Evolutionary conservation across 2,888 invertebrate genomes (phyloP).

Genomic region (Drosophila affinis): DNA sequence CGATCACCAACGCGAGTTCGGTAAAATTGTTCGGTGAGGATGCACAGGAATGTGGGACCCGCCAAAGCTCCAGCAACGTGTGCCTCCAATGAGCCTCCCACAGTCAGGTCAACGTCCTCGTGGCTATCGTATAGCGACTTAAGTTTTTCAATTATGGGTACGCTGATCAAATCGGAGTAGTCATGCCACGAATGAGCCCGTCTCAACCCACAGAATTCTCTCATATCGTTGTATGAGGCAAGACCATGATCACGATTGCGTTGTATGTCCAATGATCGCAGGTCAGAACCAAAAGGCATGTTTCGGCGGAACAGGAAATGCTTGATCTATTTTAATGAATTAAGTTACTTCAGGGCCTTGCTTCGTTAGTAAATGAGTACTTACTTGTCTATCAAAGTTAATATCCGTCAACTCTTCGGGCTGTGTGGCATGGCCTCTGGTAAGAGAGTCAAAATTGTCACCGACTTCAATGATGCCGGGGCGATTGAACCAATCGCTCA

Average conservation of each 20-base stretch:
- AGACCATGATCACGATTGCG: conserved; percentile 94
- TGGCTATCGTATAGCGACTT: conserved; percentile 88
- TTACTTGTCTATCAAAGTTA: conserved; percentile 86
- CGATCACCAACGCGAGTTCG: conserved; percentile 93
- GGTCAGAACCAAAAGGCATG: conserved; percentile 90
- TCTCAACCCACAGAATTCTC: conserved; percentile 90
- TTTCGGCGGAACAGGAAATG: conserved; percentile 88
- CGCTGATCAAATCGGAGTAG: conserved; percentile 88
- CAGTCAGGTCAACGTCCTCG: conserved; percentile 93
- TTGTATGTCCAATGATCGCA: conserved; percentile 93
- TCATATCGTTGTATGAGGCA: conserved; percentile 90
- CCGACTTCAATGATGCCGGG: conserved; percentile 85
- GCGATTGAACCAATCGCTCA: conserved; percentile 85
- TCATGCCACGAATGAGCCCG: conserved; percentile 89
- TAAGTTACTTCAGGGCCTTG: background rate
- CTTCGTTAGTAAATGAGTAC: background rate
- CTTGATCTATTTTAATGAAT: conserved; percentile 85
- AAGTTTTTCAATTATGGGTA: conserved; percentile 87
- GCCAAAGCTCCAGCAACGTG: conserved; percentile 90
- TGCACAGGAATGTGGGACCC: conserved; percentile 95
- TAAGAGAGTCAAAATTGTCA: conserved; percentile 88
- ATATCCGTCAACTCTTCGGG: conserved; percentile 91
- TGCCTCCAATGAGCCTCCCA: conserved; percentile 92
- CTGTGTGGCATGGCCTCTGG: conserved; percentile 91
- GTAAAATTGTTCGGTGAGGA: conserved; percentile 94